Percentiles rank a stretch among this genome's conserved stretches.
phyloP scores from a whole-genome alignment of 2,797 vertebrate species.

The Arctocebus calabarensis region DNA sequence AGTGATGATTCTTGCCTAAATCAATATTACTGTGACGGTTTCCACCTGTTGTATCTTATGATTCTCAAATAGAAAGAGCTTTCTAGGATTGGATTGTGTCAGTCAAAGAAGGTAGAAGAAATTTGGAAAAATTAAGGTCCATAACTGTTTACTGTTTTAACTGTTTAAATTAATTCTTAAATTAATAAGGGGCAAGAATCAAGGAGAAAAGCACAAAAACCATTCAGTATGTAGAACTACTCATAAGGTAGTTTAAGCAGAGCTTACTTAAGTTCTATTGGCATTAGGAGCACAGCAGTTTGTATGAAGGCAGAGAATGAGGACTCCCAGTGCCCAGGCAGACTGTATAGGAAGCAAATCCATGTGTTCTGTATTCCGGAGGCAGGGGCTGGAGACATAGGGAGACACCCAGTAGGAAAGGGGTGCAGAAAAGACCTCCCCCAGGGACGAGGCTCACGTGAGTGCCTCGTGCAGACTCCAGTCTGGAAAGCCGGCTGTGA shows the following conservation, averaged over 20 bases:
- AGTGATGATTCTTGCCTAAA: not conserved
- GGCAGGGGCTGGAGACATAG: not conserved
- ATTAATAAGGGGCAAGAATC: not conserved
- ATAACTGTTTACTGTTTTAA: no score
- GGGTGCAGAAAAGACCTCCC: not conserved
- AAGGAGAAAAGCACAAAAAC: not conserved
- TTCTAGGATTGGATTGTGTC: not conserved
- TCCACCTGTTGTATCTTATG: not conserved
- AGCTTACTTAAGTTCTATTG: not conserved
- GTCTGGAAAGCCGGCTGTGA: not conserved
- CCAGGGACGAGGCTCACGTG: not conserved
- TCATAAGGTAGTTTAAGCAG: not conserved
- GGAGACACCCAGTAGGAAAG: not conserved
- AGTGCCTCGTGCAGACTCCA: not conserved
- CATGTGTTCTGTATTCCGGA: not conserved
- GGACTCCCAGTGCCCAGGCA: not conserved
- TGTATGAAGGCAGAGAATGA: not conserved
- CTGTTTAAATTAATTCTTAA: no score
- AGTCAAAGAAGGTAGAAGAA: not conserved
- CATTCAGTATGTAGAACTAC: not conserved
- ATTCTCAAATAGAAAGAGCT: not conserved
- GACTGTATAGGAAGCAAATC: not conserved
- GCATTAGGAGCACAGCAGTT: not conserved
- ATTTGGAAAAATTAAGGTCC: slow-evolving; percentile 7
- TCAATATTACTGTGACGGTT: not conserved